Conservation (phyloP, 2,113 vertebrate genomes). For the Picathartes gymnocephalus region DNA sequence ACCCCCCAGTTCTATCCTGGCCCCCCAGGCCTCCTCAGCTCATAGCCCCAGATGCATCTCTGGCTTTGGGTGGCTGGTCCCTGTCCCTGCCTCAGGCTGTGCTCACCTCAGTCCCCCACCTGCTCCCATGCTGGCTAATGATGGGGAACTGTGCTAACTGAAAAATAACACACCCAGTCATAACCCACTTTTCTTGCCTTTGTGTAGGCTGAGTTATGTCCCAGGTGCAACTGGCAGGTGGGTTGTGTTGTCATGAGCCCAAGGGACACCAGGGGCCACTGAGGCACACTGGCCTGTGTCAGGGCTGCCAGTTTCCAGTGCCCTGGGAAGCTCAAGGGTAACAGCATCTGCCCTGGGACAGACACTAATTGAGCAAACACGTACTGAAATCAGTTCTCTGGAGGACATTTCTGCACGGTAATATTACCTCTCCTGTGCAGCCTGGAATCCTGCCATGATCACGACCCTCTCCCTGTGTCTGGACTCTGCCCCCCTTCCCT, state of each 20-base stretch:
- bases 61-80: neutral
- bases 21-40: neutral
- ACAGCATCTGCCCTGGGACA: neutral
- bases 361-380: neutral
- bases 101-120: neutral
- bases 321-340: neutral
- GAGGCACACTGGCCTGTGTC: accelerated
- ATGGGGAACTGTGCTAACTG: accelerated
- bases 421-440: neutral
- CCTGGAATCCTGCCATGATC: neutral
- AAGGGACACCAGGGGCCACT: accelerated
- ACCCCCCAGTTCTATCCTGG: accelerated
- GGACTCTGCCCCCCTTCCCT: neutral
- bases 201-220: neutral
- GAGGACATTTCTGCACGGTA: neutral
- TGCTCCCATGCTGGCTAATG: neutral
- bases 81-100: neutral
- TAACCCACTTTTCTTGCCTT: too few relatives aligned
- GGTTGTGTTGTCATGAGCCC: neutral
- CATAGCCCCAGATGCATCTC: neutral
- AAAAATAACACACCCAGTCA: neutral
- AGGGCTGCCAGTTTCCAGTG: neutral
- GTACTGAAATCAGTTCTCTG: neutral
- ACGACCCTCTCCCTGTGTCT: accelerated
- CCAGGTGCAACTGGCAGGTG: neutral